Conservation (phyloP, 2,888 invertebrate genomes). For the Noctua comes region DNA sequence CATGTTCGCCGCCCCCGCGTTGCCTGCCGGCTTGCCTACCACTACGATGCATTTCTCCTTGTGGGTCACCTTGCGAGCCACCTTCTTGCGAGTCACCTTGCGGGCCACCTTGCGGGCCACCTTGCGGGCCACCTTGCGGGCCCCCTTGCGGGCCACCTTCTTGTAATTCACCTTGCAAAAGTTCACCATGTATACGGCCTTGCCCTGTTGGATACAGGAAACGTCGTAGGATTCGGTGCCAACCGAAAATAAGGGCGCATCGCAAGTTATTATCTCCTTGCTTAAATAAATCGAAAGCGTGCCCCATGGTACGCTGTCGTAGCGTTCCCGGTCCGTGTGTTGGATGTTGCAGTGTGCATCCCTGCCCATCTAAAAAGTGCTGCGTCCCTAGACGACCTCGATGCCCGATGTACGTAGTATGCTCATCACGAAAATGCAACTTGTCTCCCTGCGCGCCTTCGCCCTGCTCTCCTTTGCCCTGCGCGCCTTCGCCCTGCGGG, state of each 20-base stretch:
- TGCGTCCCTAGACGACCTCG: slow-evolving; percentile 73
- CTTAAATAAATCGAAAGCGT: slow-evolving; percentile 76
- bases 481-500: slow-evolving; percentile 65
- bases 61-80: slow-evolving; percentile 26
- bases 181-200: slow-evolving; percentile 79
- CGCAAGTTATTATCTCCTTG: slow-evolving; percentile 82
- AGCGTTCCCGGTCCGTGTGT: slow-evolving; percentile 79
- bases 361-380: slow-evolving; percentile 74
- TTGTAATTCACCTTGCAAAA: slow-evolving; percentile 62
- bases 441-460: slow-evolving; percentile 59
- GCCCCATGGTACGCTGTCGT: slow-evolving; percentile 80
- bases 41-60: slow-evolving; percentile 40
- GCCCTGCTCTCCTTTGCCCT: slow-evolving; percentile 57
- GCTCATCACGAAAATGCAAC: slow-evolving; percentile 67
- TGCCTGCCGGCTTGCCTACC: slow-evolving; percentile 48
- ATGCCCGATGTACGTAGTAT: slow-evolving; percentile 68
- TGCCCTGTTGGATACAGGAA: slow-evolving; percentile 80
- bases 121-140: slow-evolving; percentile 33
- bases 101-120: slow-evolving; percentile 37
- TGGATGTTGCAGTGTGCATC: slow-evolving; percentile 64
- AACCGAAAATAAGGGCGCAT: slow-evolving; percentile 79
- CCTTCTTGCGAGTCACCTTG: slow-evolving; percentile 47
- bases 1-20: slow-evolving; percentile 20
- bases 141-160: slow-evolving; percentile 21
- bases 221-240: slow-evolving; percentile 75